A percentile compares a stretch with the other conserved stretches of the same genome.
These are phyloP conservation scores for Drosophila subpulchrella DNA, from an alignment of 1,140 invertebrate species.

Conservation along the genomic window DNA sequence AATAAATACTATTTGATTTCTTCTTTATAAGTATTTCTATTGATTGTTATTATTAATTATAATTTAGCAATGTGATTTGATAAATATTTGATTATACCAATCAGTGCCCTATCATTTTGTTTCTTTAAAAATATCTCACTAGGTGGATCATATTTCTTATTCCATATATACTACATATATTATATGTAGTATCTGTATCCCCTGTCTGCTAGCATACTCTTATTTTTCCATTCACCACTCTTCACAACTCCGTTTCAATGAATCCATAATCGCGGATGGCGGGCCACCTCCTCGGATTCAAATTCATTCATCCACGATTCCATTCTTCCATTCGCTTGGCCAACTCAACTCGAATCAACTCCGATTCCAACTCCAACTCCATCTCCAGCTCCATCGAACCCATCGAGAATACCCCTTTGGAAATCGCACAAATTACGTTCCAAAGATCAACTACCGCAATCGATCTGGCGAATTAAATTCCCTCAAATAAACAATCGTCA, in stretches of 20 bases:
- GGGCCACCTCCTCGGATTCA: slow-evolving; percentile 11
- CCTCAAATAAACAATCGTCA: slow-evolving; percentile 22
- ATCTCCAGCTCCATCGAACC: slow-evolving; percentile 7
- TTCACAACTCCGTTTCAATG: slow-evolving; percentile 20
- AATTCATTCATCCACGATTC: slow-evolving; percentile 38
- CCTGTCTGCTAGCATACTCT: no score
- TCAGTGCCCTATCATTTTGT: no score
- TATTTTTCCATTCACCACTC: slow-evolving; percentile 22
- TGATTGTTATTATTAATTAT: no score
- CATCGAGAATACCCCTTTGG: not conserved
- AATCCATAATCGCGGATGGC: slow-evolving; percentile 23
- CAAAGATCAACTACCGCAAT: slow-evolving; percentile 55
- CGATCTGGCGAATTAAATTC: slow-evolving; percentile 47
- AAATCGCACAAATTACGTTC: slow-evolving; percentile 27
- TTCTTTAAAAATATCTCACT: no score
- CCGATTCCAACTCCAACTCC: not conserved
- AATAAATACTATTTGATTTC: not conserved
- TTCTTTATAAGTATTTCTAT: not conserved
- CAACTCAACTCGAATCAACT: slow-evolving; percentile 24
- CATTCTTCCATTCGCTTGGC: slow-evolving; percentile 33
- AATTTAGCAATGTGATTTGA: no score
- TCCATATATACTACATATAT: no score
- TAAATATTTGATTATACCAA: no score
- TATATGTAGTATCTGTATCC: no score
- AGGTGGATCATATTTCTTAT: no score